Conservation (phyloP, 2,888 invertebrate species). For the Coremacera marginata region DNA sequence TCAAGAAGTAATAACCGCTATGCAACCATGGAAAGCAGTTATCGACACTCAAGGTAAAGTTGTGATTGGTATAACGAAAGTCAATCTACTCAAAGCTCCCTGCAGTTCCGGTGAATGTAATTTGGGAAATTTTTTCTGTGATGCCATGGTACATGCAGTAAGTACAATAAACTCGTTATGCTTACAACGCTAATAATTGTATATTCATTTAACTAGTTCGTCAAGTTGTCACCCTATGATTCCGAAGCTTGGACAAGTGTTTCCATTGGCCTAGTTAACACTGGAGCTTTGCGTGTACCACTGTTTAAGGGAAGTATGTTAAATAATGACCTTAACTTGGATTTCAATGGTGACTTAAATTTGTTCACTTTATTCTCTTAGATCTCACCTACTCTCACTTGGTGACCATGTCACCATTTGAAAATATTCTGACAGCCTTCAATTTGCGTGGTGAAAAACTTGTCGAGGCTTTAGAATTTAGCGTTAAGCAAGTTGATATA, state of each 20-base stretch:
- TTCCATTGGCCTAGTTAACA: conserved; percentile 76
- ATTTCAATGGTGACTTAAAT: not conserved
- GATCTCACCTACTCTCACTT: conserved; percentile 80
- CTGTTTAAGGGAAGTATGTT: conserved; percentile 75
- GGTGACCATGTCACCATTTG: conserved; percentile 81
- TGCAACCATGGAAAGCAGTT: conserved; percentile 74
- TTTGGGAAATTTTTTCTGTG: conserved; percentile 80
- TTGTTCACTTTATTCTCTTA: conserved; percentile 55
- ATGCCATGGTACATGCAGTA: conserved; percentile 78
- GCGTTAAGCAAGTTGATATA: conserved; percentile 64
- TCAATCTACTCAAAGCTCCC: conserved; percentile 71
- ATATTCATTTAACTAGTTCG: conserved; percentile 49
- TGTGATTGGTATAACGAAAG: conserved; percentile 74
- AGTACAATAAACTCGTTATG: conserved; percentile 53
- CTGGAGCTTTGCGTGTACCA: conserved; percentile 79
- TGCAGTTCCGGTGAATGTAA: conserved; percentile 79
- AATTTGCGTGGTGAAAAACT: conserved; percentile 78
- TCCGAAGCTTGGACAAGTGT: conserved; percentile 75
- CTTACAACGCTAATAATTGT: not conserved
- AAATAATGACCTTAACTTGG: not conserved
- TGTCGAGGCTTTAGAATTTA: conserved; percentile 74
- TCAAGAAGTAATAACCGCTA: conserved; percentile 72
- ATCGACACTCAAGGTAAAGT: conserved; percentile 72
- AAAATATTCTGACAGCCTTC: conserved; percentile 79
- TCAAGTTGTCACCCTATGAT: conserved; percentile 61